A percentile compares a stretch with the other conserved stretches of the same genome.
These are phyloP conservation scores for Metopolophium dirhodum DNA, from an alignment of 1,140 invertebrate genomes.

Conservation along the genomic window DNA sequence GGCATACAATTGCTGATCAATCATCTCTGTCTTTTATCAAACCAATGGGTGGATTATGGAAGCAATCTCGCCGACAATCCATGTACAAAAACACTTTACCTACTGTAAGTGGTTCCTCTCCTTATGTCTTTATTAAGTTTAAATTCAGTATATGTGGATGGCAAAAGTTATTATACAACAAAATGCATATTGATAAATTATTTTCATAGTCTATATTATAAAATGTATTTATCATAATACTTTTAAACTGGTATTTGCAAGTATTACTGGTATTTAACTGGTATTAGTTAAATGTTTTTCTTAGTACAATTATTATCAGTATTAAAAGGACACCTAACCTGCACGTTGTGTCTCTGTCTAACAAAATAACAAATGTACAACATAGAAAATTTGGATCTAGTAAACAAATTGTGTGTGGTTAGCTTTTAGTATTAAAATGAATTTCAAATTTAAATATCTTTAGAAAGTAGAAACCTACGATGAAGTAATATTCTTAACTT, in stretches of 20 bases:
- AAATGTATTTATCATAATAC: background rate
- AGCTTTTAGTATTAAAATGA: no score
- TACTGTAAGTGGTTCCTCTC: background rate
- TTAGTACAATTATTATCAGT: no score
- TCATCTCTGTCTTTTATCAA: constrained; percentile 32
- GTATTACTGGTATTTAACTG: no score
- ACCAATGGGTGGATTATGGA: constrained; percentile 36
- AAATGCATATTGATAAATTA: background rate
- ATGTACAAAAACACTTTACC: constrained; percentile 41
- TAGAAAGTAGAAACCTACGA: no score
- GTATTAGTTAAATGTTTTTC: background rate
- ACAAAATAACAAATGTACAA: no score
- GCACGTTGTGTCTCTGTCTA: no score
- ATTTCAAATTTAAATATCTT: no score
- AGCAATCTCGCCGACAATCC: constrained; percentile 42
- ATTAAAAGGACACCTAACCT: no score
- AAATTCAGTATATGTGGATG: background rate
- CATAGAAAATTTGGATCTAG: no score
- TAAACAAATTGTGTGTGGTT: no score
- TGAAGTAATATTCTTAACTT: no score
- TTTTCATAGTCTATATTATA: background rate
- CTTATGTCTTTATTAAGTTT: background rate
- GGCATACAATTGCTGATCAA: constrained; percentile 49
- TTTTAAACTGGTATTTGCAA: background rate
- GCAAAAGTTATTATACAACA: background rate